These are phyloP conservation scores for Automeris io DNA, from an alignment of 2,888 invertebrate species.

Conservation along the genomic window DNA sequence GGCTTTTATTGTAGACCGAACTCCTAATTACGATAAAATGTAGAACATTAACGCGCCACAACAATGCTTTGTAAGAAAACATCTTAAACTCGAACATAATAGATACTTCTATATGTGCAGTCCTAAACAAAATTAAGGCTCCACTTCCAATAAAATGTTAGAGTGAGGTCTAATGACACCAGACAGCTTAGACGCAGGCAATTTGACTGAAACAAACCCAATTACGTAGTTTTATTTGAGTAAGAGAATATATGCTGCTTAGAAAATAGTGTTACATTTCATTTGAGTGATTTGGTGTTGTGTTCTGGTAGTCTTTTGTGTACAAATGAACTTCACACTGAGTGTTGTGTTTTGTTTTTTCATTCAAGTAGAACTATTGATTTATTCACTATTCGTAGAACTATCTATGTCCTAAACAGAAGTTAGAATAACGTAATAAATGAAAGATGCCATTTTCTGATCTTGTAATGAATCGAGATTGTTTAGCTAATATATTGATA, in stretches of 20 bases:
- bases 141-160: conserved; percentile 34
- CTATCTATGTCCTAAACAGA: too few species aligned
- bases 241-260: conserved; percentile 24
- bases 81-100: conserved; percentile 16
- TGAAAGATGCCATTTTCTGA: too few species aligned
- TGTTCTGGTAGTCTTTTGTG: conserved; percentile 12
- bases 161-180: conserved; percentile 32
- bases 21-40: conserved; percentile 21
- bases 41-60: conserved; percentile 17
- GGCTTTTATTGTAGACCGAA: conserved; percentile 11
- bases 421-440: too few species aligned
- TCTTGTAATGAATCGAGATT: too few species aligned
- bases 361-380: too few species aligned
- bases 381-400: too few species aligned
- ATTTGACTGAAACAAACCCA: conserved; percentile 41
- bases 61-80: conserved; percentile 22
- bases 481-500: too few species aligned
- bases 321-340: conserved; percentile 7
- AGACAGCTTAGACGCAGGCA: conserved; percentile 29
- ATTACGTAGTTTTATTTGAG: conserved; percentile 42
- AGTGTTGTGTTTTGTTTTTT: background rate
- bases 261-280: conserved; percentile 18
- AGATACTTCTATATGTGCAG: conserved; percentile 16
- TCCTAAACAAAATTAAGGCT: conserved; percentile 26
- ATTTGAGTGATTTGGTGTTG: conserved; percentile 16